Base-by-base conservation (phyloP, 2,888 invertebrate species). In the Sthenelais limicola region DNA sequence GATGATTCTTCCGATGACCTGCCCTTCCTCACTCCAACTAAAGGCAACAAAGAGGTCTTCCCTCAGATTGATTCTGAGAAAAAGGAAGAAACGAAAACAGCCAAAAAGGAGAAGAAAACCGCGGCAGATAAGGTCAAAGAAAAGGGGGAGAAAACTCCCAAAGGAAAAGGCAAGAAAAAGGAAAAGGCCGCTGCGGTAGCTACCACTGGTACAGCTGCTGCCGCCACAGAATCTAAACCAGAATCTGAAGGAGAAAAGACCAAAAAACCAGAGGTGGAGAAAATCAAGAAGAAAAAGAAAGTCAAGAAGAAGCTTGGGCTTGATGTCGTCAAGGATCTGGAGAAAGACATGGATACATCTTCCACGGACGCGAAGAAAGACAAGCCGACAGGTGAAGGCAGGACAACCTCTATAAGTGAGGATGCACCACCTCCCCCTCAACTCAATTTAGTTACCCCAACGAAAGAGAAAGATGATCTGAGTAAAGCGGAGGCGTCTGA, bases 231-330 rank as follows among this genome's bases (percentile, higher is more conserved):
- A 43, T 3, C 15, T 4, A 56, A 43, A 70, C 38, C 3, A 33
- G 56, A 70, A 4, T 38, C 47, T 24, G 32, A 33, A 18, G 4
- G 26, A 1, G 74, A 68, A 48, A 58, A 47, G 21, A 58, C 33
- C 35, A 62, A 43, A 68, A 71, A 47, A 66, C 47, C 54, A 12
- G 68, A 58, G 3, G 51, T 26, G 7, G 38, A 56, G 21, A 67
- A 52, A 33, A 38, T 30, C 28, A 51, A 47, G 21, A 67, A 47
- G 18, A 54, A 68, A 32, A 73, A 73, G 62, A 68, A 73, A 35
- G 70, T 69, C 18, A 62, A 73, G 24, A 73, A 69, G 62, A 73
- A 70, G 47, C 49, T 30, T 18, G n/a, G n/a, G n/a, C n/a, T n/a
- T n/a, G n/a, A n/a, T n/a, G n/a, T n/a, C n/a, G n/a, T n/a, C n/a